Evolutionary conservation across 2,113 vertebrate genomes (phyloP), one percentile per base, ranked within the genome.

Genomic region (Mungos mungo): DNA sequence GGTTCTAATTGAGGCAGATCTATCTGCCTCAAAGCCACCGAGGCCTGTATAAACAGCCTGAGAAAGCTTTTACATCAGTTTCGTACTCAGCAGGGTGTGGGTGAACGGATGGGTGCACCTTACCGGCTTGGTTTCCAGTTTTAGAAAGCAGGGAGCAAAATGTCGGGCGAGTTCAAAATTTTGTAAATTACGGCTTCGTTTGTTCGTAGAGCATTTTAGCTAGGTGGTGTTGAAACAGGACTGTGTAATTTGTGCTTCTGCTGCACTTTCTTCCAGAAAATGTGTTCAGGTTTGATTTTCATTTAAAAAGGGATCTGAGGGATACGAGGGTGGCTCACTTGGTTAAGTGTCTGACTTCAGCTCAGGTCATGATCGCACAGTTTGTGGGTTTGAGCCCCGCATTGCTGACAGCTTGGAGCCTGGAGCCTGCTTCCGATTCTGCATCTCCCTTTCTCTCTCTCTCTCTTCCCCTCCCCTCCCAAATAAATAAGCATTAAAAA

Each of bases 71-170:
- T 45, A 72, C 97, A 93, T 93, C 71, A 88, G 82, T 95, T 95
- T 97, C 80, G 47, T 81, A 85, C 88, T 93, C 85, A 41, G 31
- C 74, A 80, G 38, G 69, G 68, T 71, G 92, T 84, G 88, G 41
- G 50, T 66, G 74, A 41, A 23, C 90, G 92, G 92, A 93, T 88
- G 76, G 65, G 60, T 50, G 45, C 80, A 79, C 0, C 9, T 85
- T 87, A 88, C 76, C 79, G 88, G 92, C 93, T 77, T 88, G 74
- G 35, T 90, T 97, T 95, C 94, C 88, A 77, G 47, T 85, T 96
- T 97, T 90, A 97, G 96, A 98, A 94, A 95, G 95, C 52, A 65
- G 29, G 63, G 27, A n/a, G 57, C n/a, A 18, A 54, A 65, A 80
- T 33, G 29, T 76, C 35, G 63, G 69, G 50, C 69, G 77, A 96